Base-by-base conservation (phyloP, 92 coral and sea anemone genomes). In the Phenganax subtilis region DNA sequence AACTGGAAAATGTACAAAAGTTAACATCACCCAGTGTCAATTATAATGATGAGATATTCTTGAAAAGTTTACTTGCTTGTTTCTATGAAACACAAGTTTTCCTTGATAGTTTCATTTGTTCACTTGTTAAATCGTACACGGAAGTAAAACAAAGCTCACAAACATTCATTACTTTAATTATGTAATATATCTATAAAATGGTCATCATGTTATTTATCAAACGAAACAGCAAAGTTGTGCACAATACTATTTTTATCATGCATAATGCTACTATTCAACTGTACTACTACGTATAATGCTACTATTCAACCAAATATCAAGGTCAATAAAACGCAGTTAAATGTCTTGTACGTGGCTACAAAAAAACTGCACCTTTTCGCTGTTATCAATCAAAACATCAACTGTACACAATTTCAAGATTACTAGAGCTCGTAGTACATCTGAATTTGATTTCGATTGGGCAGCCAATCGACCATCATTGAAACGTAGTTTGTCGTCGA, bases 391-490 rank as follows among this genome's bases (percentile, higher is more conserved):
- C 55, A 94, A 80, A n/a, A 86, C 12, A 51, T 89, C 90, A 67
- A 88, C 86, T 28, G 91, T 88, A 47, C 96, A 94, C 57, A 94
- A 83, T 70, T 83, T 91, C 52, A 94, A 81, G 51, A 94, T 93
- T 51, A 87, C 75, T 44, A 88, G 44, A 64, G 98, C 81, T 12
- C 94, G 92, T 67, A 89, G 71, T 55, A 94, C 82, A 51, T 94
- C 92, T 16, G 71, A 58, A 37, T 79, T 77, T 10, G 75, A 80
- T 78, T 92, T 92, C 51, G 88, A 86, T 52, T 64, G 27, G 17
- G 69, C 65, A 7, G 83, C 60, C 27, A 79, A 63, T 14, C 83
- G 60, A 25, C 73, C 75, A 79, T 79, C 74, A 51, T 63, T 28
- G 53, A 79, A 79, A 2, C 15, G 58, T 8, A 79, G 72, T 28